phyloP scores from a whole-genome alignment of 2,113 vertebrate species.

The Chamaea fasciata region DNA sequence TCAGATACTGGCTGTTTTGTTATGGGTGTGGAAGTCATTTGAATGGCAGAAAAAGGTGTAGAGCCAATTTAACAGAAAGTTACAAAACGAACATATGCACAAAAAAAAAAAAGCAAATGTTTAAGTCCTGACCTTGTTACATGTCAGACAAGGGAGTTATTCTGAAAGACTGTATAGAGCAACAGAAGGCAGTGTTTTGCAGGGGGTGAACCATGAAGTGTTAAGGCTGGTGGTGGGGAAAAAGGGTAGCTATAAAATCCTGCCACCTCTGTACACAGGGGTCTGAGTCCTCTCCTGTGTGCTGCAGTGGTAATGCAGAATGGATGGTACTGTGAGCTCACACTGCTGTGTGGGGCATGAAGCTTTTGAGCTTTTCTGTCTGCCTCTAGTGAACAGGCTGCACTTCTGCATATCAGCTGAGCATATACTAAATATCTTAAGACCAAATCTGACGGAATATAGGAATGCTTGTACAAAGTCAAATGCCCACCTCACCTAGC shows the following conservation, averaged over 20 bases:
- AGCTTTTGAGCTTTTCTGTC: not conserved
- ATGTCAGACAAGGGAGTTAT: not conserved
- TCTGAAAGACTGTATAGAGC: not conserved
- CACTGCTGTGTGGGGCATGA: not conserved
- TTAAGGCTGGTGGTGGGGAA: too few species aligned
- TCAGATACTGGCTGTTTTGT: not conserved
- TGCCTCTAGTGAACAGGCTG: not conserved
- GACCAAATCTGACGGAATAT: not conserved
- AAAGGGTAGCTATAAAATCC: not conserved
- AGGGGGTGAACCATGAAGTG: not conserved
- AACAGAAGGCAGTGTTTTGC: not conserved
- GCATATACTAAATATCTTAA: not conserved
- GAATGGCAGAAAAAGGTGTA: not conserved
- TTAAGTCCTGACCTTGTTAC: not conserved
- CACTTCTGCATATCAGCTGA: not conserved
- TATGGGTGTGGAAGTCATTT: not conserved
- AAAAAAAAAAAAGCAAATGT: not conserved
- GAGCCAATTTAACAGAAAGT: not conserved
- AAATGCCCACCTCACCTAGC: not conserved
- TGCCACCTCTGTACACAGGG: not conserved
- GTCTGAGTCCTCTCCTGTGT: not conserved
- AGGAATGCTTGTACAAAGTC: not conserved
- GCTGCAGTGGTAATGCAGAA: not conserved
- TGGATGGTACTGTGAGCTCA: not conserved
- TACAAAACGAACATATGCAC: not conserved